Evolutionary conservation across 1,140 invertebrate genomes (phyloP).

Genomic region (Brachionus calyciflorus): DNA sequence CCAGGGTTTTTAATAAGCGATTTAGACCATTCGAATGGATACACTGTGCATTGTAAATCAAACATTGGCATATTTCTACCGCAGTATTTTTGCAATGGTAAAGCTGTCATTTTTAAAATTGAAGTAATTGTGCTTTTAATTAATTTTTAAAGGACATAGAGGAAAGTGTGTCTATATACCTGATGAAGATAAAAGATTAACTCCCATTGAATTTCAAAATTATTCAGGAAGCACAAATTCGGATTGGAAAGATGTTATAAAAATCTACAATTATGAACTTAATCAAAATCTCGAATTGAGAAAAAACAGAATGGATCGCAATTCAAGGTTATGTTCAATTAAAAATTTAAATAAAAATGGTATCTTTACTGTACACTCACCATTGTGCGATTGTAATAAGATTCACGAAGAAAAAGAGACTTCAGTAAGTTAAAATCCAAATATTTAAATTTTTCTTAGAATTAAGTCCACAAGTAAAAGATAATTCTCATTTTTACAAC

Average conservation of each 20-base stretch:
- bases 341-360: not conserved
- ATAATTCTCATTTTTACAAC: no score
- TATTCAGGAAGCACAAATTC: slow-evolving; percentile 19
- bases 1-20: not conserved
- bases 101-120: not conserved
- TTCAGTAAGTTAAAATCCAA: not conserved
- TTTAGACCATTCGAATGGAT: not conserved
- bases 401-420: not conserved
- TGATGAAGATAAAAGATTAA: not conserved
- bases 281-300: not conserved
- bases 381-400: not conserved
- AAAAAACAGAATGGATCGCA: not conserved
- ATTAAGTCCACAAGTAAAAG: no score
- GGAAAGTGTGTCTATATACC: not conserved
- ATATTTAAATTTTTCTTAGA: no score
- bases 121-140: not conserved
- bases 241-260: slow-evolving; percentile 34
- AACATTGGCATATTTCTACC: not conserved
- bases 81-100: slow-evolving; percentile 10
- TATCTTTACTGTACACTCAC: not conserved
- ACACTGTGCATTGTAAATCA: not conserved
- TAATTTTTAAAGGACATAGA: not conserved
- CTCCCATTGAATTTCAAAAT: slow-evolving; percentile 40
- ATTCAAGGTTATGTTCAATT: not conserved
- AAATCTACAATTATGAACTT: slow-evolving; percentile 13